Evolutionary conservation across 2,888 invertebrate genomes (phyloP).

Genomic region (Pardosa pseudoannulata): DNA sequence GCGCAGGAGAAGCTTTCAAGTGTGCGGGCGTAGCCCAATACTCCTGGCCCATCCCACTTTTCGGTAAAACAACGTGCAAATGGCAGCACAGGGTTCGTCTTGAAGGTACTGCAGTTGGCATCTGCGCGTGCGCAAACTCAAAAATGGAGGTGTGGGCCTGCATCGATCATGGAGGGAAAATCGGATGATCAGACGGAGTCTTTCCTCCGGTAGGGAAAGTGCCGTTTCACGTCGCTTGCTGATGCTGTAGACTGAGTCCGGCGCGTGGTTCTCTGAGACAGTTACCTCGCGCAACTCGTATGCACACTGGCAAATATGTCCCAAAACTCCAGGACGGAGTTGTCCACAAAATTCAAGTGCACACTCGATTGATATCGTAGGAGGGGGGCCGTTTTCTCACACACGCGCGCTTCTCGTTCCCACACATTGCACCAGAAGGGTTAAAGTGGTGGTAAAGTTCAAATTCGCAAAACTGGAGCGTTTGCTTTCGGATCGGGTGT

Average conservation of each 20-base stretch:
- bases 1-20: not conserved
- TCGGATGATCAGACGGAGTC: not conserved
- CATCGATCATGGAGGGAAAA: constrained; percentile 20
- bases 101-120: not conserved
- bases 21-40: not conserved
- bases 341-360: not conserved
- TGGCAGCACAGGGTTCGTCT: constrained; percentile 13
- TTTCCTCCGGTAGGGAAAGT: not conserved
- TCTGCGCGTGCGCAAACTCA: not conserved
- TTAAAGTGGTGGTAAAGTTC: too few relatives aligned
- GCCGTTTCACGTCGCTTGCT: not conserved
- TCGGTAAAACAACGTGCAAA: not conserved
- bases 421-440: too few relatives aligned
- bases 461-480: too few relatives aligned
- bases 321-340: not conserved
- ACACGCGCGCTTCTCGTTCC: too few relatives aligned
- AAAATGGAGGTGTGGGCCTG: not conserved
- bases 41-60: not conserved
- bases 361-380: not conserved
- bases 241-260: not conserved
- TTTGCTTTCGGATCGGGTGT: too few relatives aligned
- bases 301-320: not conserved
- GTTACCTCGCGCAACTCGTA: not conserved
- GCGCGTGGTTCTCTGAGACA: not conserved
- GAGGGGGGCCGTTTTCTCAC: too few relatives aligned